Base-by-base conservation (phyloP, 2,888 invertebrate species). In the Masnerella sp. region DNA sequence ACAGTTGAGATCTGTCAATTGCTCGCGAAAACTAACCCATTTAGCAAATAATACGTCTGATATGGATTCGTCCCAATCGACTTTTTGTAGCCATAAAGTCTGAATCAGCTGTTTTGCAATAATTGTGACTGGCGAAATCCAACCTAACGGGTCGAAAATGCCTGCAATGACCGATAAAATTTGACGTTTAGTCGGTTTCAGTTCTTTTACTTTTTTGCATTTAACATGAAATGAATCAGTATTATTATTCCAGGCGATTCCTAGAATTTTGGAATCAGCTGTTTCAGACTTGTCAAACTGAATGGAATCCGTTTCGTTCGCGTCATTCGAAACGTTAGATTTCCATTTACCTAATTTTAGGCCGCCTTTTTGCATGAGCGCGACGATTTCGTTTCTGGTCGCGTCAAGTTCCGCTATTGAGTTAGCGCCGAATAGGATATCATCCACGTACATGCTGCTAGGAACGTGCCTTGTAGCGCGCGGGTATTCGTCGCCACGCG, bases 361-460 rank as follows among this genome's bases (percentile, higher is more conserved):
- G 3, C 34, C 49, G 2, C 49, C 5, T 3, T 8, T 9, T 9
- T 18, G 8, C 34, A 34, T 18, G 1, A 68, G n/a, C 32, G n/a
- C 8, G 0, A 49, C 1, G 12, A 49, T 11, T 17, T 43, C n/a
- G n/a, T 61, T 28, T 0, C 32, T 8, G 7, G 43, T 11, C 9
- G 12, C 8, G 5, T 30, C n/a, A 3, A 14, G 36, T 7, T 40
- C 62, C 18, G 12, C 22, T 0, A 30, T 8, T 0, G 14, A 14
- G 2, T 28, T 12, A 0, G 56, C 30, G 0, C 56, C 56, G 3
- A 32, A 42, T 1, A 61, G 5, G 0, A 61, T 5, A 38, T 61
- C 61, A 25, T 61, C 61, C 9, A 61, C 12, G 9, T 61, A 61
- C 42, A 61, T 49, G 8, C 49, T 17, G 4, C 18, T 12, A n/a